Evolutionary conservation across 2,888 invertebrate genomes (phyloP).

Genomic region (Sceliomorpha sp.): DNA sequence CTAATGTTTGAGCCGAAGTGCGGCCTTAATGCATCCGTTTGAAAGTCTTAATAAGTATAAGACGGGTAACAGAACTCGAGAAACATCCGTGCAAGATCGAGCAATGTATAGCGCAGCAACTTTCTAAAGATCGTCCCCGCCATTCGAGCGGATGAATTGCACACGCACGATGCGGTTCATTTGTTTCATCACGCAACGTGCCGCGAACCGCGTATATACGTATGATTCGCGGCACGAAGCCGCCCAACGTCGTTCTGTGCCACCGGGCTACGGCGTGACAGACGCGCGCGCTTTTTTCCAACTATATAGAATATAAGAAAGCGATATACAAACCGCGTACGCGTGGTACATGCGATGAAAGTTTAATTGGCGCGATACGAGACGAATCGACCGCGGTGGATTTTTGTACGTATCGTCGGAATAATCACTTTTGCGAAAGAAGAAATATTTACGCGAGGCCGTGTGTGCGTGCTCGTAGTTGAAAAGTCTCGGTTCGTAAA

Average conservation of each 20-base stretch:
- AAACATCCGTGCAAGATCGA: slow-evolving; percentile 4
- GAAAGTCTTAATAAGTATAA: slow-evolving; percentile 45
- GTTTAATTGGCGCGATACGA: too few relatives aligned
- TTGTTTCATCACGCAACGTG: slow-evolving; percentile 5
- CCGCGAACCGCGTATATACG: background rate
- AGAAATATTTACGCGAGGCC: too few relatives aligned
- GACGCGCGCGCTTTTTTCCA: background rate
- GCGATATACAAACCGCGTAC: background rate
- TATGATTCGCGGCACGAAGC: slow-evolving; percentile 1
- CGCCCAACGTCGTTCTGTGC: slow-evolving; percentile 10
- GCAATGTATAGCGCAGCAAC: slow-evolving; percentile 26
- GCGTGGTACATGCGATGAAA: too few relatives aligned
- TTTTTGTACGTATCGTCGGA: too few relatives aligned
- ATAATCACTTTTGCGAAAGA: too few relatives aligned
- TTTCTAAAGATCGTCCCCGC: slow-evolving; percentile 16
- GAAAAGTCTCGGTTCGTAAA: too few relatives aligned
- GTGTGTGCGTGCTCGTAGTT: slow-evolving; percentile 41
- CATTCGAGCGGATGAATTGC: slow-evolving; percentile 11
- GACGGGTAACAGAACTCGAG: slow-evolving; percentile 13
- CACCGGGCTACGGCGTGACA: background rate
- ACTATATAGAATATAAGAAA: background rate
- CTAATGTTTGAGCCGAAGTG: slow-evolving; percentile 6
- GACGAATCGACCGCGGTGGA: too few relatives aligned
- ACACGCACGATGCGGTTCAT: slow-evolving; percentile 6
- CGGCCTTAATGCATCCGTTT: slow-evolving; percentile 35